Percentiles rank a stretch among this genome's conserved stretches.
Conservation (phyloP, 2,888 invertebrate genomes). For the Caenorhabditis japonica region DNA sequence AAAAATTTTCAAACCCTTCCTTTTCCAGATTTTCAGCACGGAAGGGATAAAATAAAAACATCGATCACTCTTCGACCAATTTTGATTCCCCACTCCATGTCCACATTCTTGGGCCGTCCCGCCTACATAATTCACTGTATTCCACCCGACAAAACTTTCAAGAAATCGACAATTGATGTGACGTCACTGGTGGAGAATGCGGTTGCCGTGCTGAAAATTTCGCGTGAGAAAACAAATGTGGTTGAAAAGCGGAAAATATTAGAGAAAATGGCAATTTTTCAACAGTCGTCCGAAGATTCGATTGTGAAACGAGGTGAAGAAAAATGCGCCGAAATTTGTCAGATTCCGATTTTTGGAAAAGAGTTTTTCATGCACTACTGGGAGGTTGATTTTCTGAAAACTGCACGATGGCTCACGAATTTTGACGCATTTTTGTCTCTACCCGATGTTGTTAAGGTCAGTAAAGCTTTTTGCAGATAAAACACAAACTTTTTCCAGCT, state of each 20-base stretch:
- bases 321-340: background rate
- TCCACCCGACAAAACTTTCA: background rate
- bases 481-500: no score
- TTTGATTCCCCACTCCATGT: slow-evolving; percentile 5
- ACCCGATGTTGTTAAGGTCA: slow-evolving; percentile 43
- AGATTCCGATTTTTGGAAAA: slow-evolving; percentile 20
- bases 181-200: slow-evolving; percentile 19
- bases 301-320: no score
- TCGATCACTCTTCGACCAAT: background rate
- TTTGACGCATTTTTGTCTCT: slow-evolving; percentile 35
- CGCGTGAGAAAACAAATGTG: background rate
- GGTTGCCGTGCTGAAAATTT: slow-evolving; percentile 2
- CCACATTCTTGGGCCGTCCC: slow-evolving; percentile 26
- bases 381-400: slow-evolving; percentile 41
- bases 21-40: slow-evolving; percentile 29
- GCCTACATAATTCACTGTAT: slow-evolving; percentile 23
- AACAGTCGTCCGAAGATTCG: background rate
- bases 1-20: no score
- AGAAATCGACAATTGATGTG: slow-evolving; percentile 19
- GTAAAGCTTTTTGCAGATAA: no score
- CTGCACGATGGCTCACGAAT: slow-evolving; percentile 45
- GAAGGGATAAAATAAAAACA: slow-evolving; percentile 26
- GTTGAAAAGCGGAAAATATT: slow-evolving; percentile 1
- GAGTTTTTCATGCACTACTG: slow-evolving; percentile 27
- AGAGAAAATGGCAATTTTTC: slow-evolving; percentile 19